A percentile compares a stretch with the other conserved stretches of the same genome.
Evolutionary conservation across 2,797 vertebrate species (phyloP).

Genomic region (Meriones psammophilus): DNA sequence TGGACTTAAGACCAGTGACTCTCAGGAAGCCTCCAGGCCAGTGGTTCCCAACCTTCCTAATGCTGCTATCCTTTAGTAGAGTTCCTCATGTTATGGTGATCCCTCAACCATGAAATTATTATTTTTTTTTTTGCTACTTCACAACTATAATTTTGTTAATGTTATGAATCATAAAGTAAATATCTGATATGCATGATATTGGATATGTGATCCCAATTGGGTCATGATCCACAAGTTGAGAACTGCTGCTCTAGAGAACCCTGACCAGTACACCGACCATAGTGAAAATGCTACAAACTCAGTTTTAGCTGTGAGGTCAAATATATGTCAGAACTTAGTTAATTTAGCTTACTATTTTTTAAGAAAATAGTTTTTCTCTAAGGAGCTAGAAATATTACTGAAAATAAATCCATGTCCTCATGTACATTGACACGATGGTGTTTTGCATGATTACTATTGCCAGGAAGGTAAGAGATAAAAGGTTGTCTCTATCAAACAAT

Average conservation of each 20-base stretch:
- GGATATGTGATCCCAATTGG: background rate
- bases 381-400: background rate
- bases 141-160: background rate
- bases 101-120: background rate
- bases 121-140: background rate
- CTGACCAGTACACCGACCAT: background rate
- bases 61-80: background rate
- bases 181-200: background rate
- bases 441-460: background rate
- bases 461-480: background rate
- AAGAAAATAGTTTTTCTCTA: background rate
- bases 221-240: background rate
- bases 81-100: background rate
- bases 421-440: background rate
- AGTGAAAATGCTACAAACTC: background rate
- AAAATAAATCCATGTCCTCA: conserved; percentile 2
- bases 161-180: background rate
- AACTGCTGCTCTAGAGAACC: background rate
- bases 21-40: background rate
- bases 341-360: background rate
- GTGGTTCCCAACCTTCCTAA: background rate
- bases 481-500: background rate
- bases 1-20: background rate
- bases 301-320: background rate
- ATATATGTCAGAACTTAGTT: background rate